Base-by-base conservation (phyloP, 2,797 vertebrate species). In the Cygnus olor region DNA sequence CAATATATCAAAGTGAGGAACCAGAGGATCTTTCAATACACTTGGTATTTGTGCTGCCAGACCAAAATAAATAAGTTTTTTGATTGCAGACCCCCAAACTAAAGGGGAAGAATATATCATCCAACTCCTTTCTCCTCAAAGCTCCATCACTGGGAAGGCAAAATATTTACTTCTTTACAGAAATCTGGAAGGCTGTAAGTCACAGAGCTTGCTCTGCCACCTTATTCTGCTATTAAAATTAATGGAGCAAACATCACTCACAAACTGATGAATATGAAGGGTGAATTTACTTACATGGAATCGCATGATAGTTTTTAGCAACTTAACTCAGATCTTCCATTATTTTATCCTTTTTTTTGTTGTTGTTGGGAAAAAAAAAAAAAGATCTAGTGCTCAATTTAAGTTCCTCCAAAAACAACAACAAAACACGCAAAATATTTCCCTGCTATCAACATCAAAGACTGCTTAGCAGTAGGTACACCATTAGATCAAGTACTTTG, bases 31-130 rank as follows among this genome's bases (percentile, higher is more conserved):
- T 80, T 90, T 76, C 64, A 90, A 11, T 61, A 80, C 32, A n/a
- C 53, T 86, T 68, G 70, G 14, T 81, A 88, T 90, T 95, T 81
- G 51, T 42, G 56, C 80, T 77, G 61, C 36, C 64, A 77, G 68
- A 90, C 51, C 21, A 79, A 90, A 84, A 73, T 40, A 94, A 93
- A 66, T 44, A 91, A 89, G 28, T 25, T 79, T 88, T 88, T 79
- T 81, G 66, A 81, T 5, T 90, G 81, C n/a, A 91, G 54, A 90
- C 53, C 28, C 9, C 5, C 49, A 72, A 80, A 93, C 47, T 80
- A 54, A 91, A 80, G 11, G 25, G 10, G n/a, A 85, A 14, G 22
- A 90, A 82, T 58, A 25, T 12, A 42, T 40, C 20, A 82, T 47
- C 25, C 83, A 90, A 49, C 6, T 82, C 28, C 19, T 70, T 81